Evolutionary conservation across 1,140 invertebrate genomes (phyloP), one percentile per base, ranked within the genome.

Genomic region (Hypsibius dujardini): DNA sequence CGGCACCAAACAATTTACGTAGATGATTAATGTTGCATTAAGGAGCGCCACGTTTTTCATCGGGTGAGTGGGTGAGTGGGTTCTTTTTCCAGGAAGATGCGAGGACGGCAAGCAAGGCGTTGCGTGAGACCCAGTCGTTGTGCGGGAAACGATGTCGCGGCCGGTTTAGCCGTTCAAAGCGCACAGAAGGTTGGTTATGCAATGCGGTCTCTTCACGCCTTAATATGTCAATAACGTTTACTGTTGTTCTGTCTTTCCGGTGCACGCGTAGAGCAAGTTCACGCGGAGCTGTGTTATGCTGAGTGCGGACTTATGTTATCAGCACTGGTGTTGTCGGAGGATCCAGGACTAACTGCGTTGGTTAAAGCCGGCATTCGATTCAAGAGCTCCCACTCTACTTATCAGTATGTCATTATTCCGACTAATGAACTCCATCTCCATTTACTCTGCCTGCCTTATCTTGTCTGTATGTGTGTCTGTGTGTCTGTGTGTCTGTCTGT

Each of bases 361-460:
- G 42, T 67, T 42, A 67, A 67, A 42, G 12, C 62, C 12, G 62
- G 62, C 3, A 67, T 67, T 15, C 62, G 62, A 7, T 67, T 67
- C 62, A 67, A 67, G 42, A 67, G 62, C 62, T 67, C 62, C 12
- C 62, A 67, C 45, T 15, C 12, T 45, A 67, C 62, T 67, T 67
- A 67, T 67, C 62, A 67, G 62, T 67, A 67, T 15, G 62, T 28
- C 28, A 28, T 28, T 28, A 28, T 28, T 28, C 28, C 28, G 28
- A 28, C 28, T 28, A 28, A 28, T 28, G 28, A 28, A 28, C 28
- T 28, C 28, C 28, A 28, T 28, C 28, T 28, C 28, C 28, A 28
- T 28, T 28, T 28, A 28, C 28, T 28, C 28, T 28, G 28, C 28
- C 28, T 28, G 28, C 28, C 28, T 28, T 28, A 28, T 28, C 28